Percentiles rank a stretch among this genome's conserved stretches.
These are phyloP conservation scores for Palythoa grandis DNA, from an alignment of 92 coral and sea anemone genomes.

Conservation along the genomic window DNA sequence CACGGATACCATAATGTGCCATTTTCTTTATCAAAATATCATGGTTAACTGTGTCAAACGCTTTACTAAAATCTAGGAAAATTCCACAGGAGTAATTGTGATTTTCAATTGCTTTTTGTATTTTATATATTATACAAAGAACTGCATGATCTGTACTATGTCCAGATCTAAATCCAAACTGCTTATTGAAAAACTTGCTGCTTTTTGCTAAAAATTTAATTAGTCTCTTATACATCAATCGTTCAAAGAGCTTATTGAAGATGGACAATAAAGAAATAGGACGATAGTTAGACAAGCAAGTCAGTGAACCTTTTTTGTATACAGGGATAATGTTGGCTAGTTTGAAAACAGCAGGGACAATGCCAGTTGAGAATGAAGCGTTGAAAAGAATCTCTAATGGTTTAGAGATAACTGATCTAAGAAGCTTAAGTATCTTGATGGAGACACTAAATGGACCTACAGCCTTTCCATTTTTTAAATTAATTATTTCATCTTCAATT, in stretches of 20 bases:
- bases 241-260: not conserved
- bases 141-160: slow-evolving; percentile 48
- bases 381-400: no score
- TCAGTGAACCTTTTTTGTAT: no score
- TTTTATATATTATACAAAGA: slow-evolving; percentile 48
- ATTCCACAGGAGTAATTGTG: slow-evolving; percentile 59
- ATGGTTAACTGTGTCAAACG: slow-evolving; percentile 19
- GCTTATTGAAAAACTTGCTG: slow-evolving; percentile 38
- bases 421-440: slow-evolving; percentile 41
- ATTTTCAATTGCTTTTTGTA: slow-evolving; percentile 65
- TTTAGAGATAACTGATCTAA: no score
- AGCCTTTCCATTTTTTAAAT: no score
- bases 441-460: no score
- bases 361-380: no score
- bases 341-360: no score
- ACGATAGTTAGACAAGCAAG: slow-evolving; percentile 48
- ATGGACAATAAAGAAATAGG: slow-evolving; percentile 40
- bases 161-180: slow-evolving; percentile 36
- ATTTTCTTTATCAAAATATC: slow-evolving; percentile 52
- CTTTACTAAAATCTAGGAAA: slow-evolving; percentile 48
- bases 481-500: no score
- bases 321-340: no score
- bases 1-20: slow-evolving; percentile 58
- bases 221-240: slow-evolving; percentile 10
- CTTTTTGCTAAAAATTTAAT: slow-evolving; percentile 20